Evolutionary conservation across 2,888 invertebrate species (phyloP).

Genomic region (Leucozona laternaria): DNA sequence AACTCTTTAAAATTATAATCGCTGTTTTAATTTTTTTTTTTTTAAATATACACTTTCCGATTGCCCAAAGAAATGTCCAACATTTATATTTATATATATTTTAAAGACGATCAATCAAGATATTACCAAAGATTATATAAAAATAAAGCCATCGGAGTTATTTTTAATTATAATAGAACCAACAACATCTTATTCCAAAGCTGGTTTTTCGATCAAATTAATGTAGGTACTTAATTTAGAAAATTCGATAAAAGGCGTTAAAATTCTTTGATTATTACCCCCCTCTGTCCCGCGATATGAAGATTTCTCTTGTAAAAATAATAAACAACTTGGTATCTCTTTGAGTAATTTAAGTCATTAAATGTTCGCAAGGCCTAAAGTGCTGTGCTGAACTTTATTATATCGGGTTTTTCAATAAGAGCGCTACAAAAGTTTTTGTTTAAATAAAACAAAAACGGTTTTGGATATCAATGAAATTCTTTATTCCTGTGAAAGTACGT

Average conservation of each 20-base stretch:
- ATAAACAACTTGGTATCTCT: slow-evolving; percentile 9
- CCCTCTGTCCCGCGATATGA: not conserved
- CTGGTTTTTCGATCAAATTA: not conserved
- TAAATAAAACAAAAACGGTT: too few relatives aligned
- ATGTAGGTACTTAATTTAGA: not conserved
- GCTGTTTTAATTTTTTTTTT: not conserved
- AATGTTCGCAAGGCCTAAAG: not conserved
- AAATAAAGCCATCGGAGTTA: not conserved
- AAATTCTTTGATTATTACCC: slow-evolving; percentile 41
- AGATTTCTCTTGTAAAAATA: slow-evolving; percentile 25
- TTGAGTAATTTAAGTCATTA: slow-evolving; percentile 20
- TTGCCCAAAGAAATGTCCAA: not conserved
- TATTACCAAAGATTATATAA: slow-evolving; percentile 3
- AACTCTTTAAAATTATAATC: not conserved
- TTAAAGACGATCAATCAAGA: not conserved
- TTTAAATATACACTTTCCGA: not conserved
- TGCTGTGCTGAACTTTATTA: not conserved
- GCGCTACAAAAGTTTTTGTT: too few relatives aligned
- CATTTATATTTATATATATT: not conserved
- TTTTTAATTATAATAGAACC: slow-evolving; percentile 10
- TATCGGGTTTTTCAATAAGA: too few relatives aligned
- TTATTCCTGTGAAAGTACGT: too few relatives aligned
- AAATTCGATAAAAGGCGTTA: slow-evolving; percentile 37
- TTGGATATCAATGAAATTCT: too few relatives aligned
- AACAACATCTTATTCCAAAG: not conserved